Percentiles rank a stretch among this genome's conserved stretches.
Conservation (phyloP, 2,113 vertebrate genomes). For the Tricholaema leucomelas region DNA sequence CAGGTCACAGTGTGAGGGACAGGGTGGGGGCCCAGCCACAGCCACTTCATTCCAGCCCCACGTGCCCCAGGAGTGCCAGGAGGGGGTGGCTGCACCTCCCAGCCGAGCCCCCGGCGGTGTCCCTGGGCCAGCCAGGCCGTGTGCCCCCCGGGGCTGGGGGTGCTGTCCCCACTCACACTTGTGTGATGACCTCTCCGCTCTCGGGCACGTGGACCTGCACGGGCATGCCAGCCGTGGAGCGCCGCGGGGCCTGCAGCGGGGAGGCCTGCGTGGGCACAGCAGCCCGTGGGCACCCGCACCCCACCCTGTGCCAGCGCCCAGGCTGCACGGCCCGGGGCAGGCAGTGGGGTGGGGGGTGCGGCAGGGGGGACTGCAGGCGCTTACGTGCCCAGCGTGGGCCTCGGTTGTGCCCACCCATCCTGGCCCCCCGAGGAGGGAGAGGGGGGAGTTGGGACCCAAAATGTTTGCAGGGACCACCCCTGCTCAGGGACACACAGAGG, state of each 20-base stretch:
- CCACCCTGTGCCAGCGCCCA: fast-evolving
- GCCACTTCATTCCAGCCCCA: neutral
- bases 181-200: conserved; percentile 46
- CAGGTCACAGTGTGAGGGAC: neutral
- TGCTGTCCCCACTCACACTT: neutral
- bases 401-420: neutral
- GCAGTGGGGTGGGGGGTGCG: too few relatives aligned
- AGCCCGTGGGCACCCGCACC: neutral
- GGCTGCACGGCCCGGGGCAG: fast-evolving
- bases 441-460: neutral
- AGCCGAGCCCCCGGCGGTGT: fast-evolving
- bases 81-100: neutral
- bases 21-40: neutral
- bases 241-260: neutral
- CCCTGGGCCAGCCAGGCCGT: conserved; percentile 46
- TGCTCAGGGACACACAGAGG: neutral
- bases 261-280: neutral
- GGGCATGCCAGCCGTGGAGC: neutral
- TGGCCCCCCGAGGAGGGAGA: neutral
- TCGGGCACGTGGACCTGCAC: conserved; percentile 23
- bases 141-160: neutral
- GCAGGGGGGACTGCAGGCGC: neutral
- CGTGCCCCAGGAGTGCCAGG: neutral
- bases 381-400: fast-evolving
- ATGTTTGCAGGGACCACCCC: neutral